Conservation (phyloP, 2,888 invertebrate genomes). For the Meiosimyza decipiens region DNA sequence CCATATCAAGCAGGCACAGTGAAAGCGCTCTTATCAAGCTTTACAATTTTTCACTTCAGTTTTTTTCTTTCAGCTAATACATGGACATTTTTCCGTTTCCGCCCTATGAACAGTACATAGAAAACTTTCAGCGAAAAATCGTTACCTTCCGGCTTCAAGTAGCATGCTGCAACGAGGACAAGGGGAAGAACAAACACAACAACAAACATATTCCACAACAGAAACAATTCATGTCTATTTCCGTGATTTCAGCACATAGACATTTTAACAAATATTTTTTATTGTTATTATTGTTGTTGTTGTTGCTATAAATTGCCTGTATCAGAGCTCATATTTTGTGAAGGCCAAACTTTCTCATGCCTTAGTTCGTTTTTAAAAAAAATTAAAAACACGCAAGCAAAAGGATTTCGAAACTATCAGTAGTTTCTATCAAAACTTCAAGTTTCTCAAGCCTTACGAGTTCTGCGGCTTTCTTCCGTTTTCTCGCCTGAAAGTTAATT, state of each 20-base stretch:
- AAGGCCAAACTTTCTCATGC: neutral
- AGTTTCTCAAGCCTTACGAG: neutral
- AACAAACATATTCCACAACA: constrained; percentile 2
- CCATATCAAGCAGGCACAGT: neutral
- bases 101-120: neutral
- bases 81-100: constrained; percentile 11
- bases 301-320: constrained; percentile 2
- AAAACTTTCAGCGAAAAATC: constrained; percentile 10
- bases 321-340: neutral
- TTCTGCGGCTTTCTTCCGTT: neutral
- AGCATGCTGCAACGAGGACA: neutral
- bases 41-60: neutral
- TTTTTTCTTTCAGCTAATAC: too few relatives aligned
- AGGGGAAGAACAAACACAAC: neutral
- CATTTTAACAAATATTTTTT: constrained; percentile 10
- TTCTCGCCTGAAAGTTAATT: constrained; percentile 9
- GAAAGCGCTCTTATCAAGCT: neutral
- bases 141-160: constrained; percentile 16
- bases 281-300: constrained; percentile 13
- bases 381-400: too few relatives aligned
- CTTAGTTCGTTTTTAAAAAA: too few relatives aligned
- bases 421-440: neutral
- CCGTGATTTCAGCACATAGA: constrained; percentile 41
- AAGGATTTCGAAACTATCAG: neutral
- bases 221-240: constrained; percentile 40